These are phyloP conservation scores for Zoanthus solanderi DNA, from an alignment of 92 coral and sea anemone species.

Conservation along the genomic window DNA sequence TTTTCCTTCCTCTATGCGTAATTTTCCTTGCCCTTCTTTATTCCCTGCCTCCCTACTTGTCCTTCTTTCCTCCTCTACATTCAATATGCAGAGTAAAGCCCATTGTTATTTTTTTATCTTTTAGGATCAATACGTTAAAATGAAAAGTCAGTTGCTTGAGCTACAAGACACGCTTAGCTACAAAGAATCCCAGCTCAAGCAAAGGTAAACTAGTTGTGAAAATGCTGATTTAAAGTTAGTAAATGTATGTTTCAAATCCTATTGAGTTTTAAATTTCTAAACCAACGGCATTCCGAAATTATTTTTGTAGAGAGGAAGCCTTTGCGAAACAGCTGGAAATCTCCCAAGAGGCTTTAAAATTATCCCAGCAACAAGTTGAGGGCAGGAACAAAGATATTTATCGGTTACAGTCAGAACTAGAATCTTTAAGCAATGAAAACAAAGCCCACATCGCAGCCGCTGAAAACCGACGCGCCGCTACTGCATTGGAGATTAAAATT, in stretches of 20 bases:
- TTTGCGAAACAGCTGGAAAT: conserved; percentile 55
- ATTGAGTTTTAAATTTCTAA: background rate
- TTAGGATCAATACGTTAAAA: conserved; percentile 74
- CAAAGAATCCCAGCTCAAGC: conserved; percentile 27
- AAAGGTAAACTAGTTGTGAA: conserved; percentile 26
- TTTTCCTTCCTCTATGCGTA: too few relatives aligned
- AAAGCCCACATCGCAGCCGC: conserved; percentile 63
- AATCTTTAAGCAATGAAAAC: conserved; percentile 59
- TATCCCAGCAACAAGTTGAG: conserved; percentile 49
- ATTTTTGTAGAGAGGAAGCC: conserved; percentile 60
- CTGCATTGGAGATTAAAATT: conserved; percentile 64
- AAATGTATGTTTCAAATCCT: background rate
- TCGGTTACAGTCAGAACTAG: conserved; percentile 68
- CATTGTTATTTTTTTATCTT: background rate
- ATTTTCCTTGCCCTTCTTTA: too few relatives aligned
- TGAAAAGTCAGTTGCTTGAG: conserved; percentile 66
- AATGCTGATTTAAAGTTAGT: background rate
- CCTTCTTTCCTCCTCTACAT: too few relatives aligned
- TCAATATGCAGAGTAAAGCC: background rate
- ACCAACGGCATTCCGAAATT: background rate
- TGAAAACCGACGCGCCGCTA: conserved; percentile 62
- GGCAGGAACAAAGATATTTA: conserved; percentile 54
- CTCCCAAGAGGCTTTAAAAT: conserved; percentile 39
- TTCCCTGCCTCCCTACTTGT: too few relatives aligned
- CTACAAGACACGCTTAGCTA: conserved; percentile 57